Evolutionary conservation across 2,797 vertebrate species (phyloP).

Genomic region (Anolis apletophallus): DNA sequence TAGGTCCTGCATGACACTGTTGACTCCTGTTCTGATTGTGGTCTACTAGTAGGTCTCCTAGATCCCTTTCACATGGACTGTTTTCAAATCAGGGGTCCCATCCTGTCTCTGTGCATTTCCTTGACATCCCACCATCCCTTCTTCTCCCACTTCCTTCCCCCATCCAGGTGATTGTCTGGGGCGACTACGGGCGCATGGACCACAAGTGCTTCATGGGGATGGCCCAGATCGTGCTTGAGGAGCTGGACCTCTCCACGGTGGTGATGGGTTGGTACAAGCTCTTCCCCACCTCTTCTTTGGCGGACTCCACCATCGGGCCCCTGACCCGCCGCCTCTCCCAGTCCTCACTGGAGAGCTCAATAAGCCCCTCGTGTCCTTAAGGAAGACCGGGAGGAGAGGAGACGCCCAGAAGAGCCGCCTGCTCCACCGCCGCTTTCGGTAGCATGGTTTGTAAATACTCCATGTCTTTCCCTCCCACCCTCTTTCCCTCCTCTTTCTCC

Average conservation of each 20-base stretch:
- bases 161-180: constrained; percentile 95
- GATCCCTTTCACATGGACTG: too few relatives aligned
- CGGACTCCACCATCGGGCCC: constrained; percentile 93
- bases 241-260: constrained; percentile 91
- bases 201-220: constrained; percentile 99
- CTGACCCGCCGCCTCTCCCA: constrained; percentile 96
- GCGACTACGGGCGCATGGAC: constrained; percentile 98
- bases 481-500: accelerated
- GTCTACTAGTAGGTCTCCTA: too few relatives aligned
- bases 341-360: constrained; percentile 97
- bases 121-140: neutral
- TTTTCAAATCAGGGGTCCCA: too few relatives aligned
- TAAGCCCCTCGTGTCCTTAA: constrained; percentile 96
- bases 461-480: neutral
- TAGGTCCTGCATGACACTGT: too few relatives aligned
- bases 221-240: constrained; percentile 97
- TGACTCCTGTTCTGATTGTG: too few relatives aligned
- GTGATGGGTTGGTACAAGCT: constrained; percentile 98
- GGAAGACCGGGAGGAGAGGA: constrained; percentile 14
- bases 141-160: accelerated
- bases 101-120: neutral
- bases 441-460: constrained; percentile 70
- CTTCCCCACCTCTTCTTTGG: constrained; percentile 97
- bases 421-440: constrained; percentile 38
- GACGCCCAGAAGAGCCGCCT: neutral